Conservation (phyloP, 23 tunicate genomes). For the Diplosoma virens region DNA sequence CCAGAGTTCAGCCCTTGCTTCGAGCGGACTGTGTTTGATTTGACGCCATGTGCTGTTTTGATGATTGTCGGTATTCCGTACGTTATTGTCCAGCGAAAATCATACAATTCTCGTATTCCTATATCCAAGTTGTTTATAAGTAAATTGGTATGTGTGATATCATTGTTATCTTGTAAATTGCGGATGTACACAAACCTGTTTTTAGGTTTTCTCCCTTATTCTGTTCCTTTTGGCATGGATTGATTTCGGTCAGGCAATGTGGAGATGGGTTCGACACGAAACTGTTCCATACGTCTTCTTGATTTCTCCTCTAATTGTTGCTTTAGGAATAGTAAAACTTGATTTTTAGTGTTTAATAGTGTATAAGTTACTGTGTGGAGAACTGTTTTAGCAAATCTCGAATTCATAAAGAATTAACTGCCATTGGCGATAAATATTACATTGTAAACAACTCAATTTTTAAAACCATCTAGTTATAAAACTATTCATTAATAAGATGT, state of each 20-base stretch:
- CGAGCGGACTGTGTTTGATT: slow-evolving; percentile 20
- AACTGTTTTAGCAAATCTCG: too few relatives aligned
- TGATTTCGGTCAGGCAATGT: slow-evolving; percentile 19
- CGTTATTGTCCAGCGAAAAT: not conserved
- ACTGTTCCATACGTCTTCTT: slow-evolving; percentile 2
- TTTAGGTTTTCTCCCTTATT: not conserved
- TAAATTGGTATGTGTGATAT: slow-evolving; percentile 5
- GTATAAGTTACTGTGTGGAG: too few relatives aligned
- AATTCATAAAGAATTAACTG: too few relatives aligned
- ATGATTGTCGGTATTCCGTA: slow-evolving; percentile 4
- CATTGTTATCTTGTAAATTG: not conserved
- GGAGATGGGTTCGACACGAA: not conserved
- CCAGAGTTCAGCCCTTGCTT: slow-evolving; percentile 41
- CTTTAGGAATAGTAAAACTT: slow-evolving; percentile 18
- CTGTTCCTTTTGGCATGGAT: slow-evolving; percentile 10
- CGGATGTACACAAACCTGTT: not conserved
- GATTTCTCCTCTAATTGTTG: slow-evolving; percentile 9
- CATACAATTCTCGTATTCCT: not conserved
- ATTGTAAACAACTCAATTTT: too few relatives aligned
- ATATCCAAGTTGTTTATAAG: slow-evolving; percentile 4
- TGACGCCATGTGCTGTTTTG: slow-evolving; percentile 29
- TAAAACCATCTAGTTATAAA: too few relatives aligned
- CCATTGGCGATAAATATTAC: too few relatives aligned
- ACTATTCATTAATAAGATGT: too few relatives aligned
- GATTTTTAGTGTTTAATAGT: too few relatives aligned